Evolutionary conservation across 1,140 invertebrate genomes (phyloP).

Genomic region (Cherax quadricarinatus): DNA sequence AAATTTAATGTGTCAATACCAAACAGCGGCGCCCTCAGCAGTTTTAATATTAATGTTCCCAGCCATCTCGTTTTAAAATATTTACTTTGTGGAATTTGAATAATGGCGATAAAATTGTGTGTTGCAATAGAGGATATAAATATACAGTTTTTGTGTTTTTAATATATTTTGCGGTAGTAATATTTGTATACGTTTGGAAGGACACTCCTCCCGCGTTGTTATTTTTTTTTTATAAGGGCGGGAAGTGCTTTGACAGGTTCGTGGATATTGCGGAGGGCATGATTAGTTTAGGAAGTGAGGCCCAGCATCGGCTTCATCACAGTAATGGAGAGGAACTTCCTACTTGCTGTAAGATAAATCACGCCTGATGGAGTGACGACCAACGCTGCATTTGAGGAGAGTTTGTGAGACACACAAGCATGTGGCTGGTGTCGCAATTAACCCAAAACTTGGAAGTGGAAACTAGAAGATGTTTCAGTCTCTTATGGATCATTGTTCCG

Average conservation of each 20-base stretch:
- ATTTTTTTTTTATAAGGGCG: not conserved
- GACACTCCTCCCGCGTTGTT: not conserved
- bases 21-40: constrained; percentile 65
- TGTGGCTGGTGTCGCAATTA: too few species aligned
- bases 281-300: constrained; percentile 10
- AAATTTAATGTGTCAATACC: constrained; percentile 70
- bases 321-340: constrained; percentile 29
- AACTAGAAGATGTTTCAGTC: too few species aligned
- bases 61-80: constrained; percentile 56
- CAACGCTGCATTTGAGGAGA: not conserved
- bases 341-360: constrained; percentile 26
- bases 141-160: not conserved
- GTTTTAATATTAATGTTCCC: constrained; percentile 68
- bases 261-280: not conserved
- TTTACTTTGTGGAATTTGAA: constrained; percentile 59
- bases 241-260: not conserved
- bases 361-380: constrained; percentile 24
- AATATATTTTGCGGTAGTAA: not conserved
- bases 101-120: constrained; percentile 43
- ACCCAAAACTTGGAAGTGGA: too few species aligned
- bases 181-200: not conserved
- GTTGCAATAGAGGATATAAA: not conserved
- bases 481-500: too few species aligned
- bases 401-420: not conserved
- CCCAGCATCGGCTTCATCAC: constrained; percentile 15